Evolutionary conservation across 1,140 invertebrate species (phyloP).

Genomic region (Globodera rostochiensis): DNA sequence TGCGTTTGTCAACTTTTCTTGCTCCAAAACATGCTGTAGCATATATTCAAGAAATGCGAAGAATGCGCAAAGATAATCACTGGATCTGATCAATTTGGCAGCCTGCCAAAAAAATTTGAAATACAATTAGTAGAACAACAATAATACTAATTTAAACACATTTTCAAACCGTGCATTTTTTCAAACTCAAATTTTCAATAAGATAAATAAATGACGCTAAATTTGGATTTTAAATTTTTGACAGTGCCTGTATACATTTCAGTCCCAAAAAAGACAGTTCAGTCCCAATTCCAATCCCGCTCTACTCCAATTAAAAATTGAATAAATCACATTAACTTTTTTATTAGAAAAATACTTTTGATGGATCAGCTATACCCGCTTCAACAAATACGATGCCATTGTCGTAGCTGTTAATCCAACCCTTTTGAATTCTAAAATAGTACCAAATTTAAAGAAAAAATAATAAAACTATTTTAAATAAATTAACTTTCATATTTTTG

Average conservation of each 20-base stretch:
- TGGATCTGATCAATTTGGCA: conserved; percentile 19
- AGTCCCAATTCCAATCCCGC: too few species aligned
- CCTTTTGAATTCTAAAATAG: background rate
- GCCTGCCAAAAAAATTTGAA: background rate
- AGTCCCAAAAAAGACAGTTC: too few species aligned
- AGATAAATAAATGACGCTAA: too few species aligned
- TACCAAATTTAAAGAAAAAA: background rate
- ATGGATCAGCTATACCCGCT: conserved; percentile 42
- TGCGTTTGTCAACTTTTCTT: conserved; percentile 41
- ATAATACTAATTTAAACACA: too few species aligned
- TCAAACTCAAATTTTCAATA: too few species aligned
- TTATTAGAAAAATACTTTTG: conserved; percentile 28
- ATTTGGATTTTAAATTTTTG: too few species aligned
- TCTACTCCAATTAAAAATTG: background rate
- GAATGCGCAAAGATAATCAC: conserved; percentile 45
- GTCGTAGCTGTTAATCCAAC: conserved; percentile 47
- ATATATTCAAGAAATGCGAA: conserved; percentile 56
- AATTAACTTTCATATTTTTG: background rate
- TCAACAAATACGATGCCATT: conserved; percentile 56
- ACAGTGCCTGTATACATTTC: too few species aligned
- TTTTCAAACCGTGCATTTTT: too few species aligned
- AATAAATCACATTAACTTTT: background rate
- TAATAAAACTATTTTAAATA: background rate
- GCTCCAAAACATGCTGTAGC: conserved; percentile 47
- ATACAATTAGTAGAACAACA: background rate